phyloP scores from a whole-genome alignment of 2,113 vertebrate species.

The Apus apus region DNA sequence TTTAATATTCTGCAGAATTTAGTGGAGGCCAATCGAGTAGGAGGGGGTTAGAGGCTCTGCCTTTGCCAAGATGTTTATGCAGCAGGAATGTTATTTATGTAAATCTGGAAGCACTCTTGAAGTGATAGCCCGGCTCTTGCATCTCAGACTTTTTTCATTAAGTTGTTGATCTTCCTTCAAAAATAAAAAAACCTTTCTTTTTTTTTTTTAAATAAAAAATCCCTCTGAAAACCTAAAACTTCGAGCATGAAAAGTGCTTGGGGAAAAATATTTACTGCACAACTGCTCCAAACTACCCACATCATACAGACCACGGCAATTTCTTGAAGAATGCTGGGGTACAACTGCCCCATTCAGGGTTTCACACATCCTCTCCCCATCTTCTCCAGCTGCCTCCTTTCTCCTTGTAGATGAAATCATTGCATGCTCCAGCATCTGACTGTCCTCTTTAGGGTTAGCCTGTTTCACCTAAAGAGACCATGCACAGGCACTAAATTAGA shows the following conservation, averaged over 20 bases:
- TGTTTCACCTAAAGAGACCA: not conserved
- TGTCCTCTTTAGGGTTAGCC: not conserved
- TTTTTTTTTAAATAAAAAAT: not conserved
- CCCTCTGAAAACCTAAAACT: constrained; percentile 53
- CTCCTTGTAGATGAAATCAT: not conserved
- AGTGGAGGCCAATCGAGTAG: constrained; percentile 70
- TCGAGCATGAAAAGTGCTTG: constrained; percentile 56
- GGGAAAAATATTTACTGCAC: constrained; percentile 66
- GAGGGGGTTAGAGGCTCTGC: constrained; percentile 53
- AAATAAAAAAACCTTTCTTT: not conserved
- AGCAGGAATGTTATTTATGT: constrained; percentile 79
- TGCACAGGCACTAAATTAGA: not conserved
- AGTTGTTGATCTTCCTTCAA: constrained; percentile 68
- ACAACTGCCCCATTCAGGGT: not conserved
- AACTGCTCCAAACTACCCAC: constrained; percentile 61
- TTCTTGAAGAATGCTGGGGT: constrained; percentile 53
- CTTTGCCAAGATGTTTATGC: constrained; percentile 78
- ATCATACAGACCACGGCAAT: constrained; percentile 55
- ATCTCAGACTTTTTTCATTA: constrained; percentile 79
- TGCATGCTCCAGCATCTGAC: not conserved
- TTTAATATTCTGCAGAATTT: constrained; percentile 63
- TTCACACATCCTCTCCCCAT: constrained; percentile 4
- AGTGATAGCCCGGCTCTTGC: constrained; percentile 51
- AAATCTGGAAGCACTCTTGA: constrained; percentile 73
- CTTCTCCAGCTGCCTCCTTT: constrained; percentile 25